Percentiles rank a stretch among this genome's conserved stretches.
phyloP scores from a whole-genome alignment of 1,140 invertebrate genomes.

The Drosophila pruinosa region DNA sequence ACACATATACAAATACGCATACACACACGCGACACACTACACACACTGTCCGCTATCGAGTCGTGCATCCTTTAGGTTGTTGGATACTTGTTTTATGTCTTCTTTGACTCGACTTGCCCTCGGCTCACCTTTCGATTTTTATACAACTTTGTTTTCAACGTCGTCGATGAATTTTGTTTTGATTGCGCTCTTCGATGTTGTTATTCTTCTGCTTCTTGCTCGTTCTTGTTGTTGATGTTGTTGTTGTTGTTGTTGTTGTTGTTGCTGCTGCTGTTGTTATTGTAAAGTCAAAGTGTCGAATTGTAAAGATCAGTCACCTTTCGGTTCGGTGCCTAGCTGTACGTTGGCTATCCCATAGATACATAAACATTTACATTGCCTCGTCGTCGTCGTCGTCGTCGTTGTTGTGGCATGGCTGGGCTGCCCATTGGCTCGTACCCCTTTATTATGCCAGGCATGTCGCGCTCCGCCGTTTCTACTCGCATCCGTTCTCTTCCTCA shows the following conservation, averaged over 20 bases:
- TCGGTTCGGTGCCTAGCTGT: constrained; percentile 52
- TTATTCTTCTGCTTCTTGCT: constrained; percentile 21
- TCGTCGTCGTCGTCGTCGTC: constrained; percentile 9
- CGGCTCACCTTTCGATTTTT: constrained; percentile 63
- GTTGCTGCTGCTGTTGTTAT: constrained; percentile 19
- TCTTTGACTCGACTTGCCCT: constrained; percentile 56
- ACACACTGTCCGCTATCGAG: constrained; percentile 17
- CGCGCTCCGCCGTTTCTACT: constrained; percentile 36
- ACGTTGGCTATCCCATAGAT: constrained; percentile 43
- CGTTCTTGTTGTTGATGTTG: constrained; percentile 6
- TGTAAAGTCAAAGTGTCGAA: constrained; percentile 77
- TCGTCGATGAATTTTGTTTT: constrained; percentile 74
- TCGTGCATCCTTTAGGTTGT: constrained; percentile 54
- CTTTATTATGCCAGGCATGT: constrained; percentile 74
- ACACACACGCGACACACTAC: neutral
- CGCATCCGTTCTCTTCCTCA: constrained; percentile 48
- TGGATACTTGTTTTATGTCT: constrained; percentile 80
- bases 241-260: constrained; percentile 30
- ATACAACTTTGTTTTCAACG: constrained; percentile 71
- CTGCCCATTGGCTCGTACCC: constrained; percentile 48
- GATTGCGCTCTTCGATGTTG: constrained; percentile 54
- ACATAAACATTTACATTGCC: constrained; percentile 72
- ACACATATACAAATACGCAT: constrained; percentile 19
- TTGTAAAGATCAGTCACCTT: constrained; percentile 79
- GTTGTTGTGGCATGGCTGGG: neutral